Evolutionary conservation across 2,888 invertebrate genomes (phyloP), one percentile per base, ranked within the genome.

Genomic region (Xestia c-nigrum): DNA sequence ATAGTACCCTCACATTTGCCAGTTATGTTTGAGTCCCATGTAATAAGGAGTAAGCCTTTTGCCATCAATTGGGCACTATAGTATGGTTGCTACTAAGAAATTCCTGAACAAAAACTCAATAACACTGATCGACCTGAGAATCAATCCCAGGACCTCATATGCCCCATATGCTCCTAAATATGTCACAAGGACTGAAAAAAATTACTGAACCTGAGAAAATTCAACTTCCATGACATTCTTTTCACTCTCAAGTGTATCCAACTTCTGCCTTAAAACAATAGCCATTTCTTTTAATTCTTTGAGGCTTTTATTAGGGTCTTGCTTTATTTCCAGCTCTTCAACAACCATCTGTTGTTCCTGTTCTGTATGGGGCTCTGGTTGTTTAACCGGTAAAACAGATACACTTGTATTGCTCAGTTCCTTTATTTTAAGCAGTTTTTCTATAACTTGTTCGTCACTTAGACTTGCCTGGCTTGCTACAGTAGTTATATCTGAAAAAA

Each of bases 251-350:
- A 96, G 89, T 61, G 92, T 91, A 85, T 96, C 95, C 63, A 96
- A 87, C 86, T 94, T 95, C 87, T 96, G 96, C 76, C 93, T 92
- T 65, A 95, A 89, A 76, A 94, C 84, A 83, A 96, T 94, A 55
- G 94, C 92, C 69, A 89, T 92, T 91, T 96, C 96, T 89, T 96
- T 96, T 19, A 97, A 90, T 79, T 96, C 95, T 84, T 95, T 96
- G 19, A 96, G 89, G 71, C 91, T 92, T 89, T 94, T 93, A 76
- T 90, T 90, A 47, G 85, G 85, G 55, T 93, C 90, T 89, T 87
- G 83, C 76, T 84, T 86, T 12, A 87, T 69, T 78, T 89, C 85
- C 77, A 75, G 46, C 40, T 81, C 68, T 40, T 85, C 71, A 69
- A 46, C n/a, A 47, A 46, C 10, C 31, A 68, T 69, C 52, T 78